Conservation (phyloP, 1,140 invertebrate genomes). For the Drosophila azteca region DNA sequence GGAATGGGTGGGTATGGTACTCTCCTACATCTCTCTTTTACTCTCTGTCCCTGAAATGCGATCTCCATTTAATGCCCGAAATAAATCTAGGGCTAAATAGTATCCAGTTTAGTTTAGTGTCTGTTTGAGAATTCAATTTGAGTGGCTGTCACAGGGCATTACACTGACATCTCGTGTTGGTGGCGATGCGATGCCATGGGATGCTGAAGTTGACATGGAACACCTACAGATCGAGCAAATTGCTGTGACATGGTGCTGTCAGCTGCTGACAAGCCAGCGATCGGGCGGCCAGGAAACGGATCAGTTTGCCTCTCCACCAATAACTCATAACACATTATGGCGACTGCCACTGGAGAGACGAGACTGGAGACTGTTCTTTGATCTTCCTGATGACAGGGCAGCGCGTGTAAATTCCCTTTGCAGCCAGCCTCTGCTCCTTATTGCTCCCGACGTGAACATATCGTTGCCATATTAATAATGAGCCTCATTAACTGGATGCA, state of each 20-base stretch:
- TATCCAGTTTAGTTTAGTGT: slow-evolving; percentile 41
- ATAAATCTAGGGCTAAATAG: slow-evolving; percentile 77
- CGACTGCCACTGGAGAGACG: slow-evolving; percentile 22
- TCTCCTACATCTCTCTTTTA: background rate
- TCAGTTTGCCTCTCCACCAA: slow-evolving; percentile 53
- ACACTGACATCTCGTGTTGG: slow-evolving; percentile 49
- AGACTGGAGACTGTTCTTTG: slow-evolving; percentile 52
- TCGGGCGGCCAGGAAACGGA: slow-evolving; percentile 67
- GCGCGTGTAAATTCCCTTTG: slow-evolving; percentile 65
- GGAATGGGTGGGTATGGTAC: background rate
- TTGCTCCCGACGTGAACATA: slow-evolving; percentile 74
- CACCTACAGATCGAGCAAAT: slow-evolving; percentile 71
- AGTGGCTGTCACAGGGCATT: slow-evolving; percentile 65
- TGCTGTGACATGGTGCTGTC: slow-evolving; percentile 79
- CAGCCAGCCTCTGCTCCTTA: slow-evolving; percentile 25
- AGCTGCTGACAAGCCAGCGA: slow-evolving; percentile 78
- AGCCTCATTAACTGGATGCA: slow-evolving; percentile 75
- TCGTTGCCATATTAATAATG: slow-evolving; percentile 79
- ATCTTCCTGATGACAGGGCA: slow-evolving; percentile 63
- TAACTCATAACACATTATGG: slow-evolving; percentile 80
- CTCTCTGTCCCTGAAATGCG: slow-evolving; percentile 59
- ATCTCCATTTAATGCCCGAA: slow-evolving; percentile 75
- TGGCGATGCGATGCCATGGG: slow-evolving; percentile 23
- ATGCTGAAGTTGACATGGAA: slow-evolving; percentile 29
- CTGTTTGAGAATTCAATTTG: slow-evolving; percentile 69